Evolutionary conservation across 2,888 invertebrate genomes (phyloP).

Genomic region (Julus scanicus): DNA sequence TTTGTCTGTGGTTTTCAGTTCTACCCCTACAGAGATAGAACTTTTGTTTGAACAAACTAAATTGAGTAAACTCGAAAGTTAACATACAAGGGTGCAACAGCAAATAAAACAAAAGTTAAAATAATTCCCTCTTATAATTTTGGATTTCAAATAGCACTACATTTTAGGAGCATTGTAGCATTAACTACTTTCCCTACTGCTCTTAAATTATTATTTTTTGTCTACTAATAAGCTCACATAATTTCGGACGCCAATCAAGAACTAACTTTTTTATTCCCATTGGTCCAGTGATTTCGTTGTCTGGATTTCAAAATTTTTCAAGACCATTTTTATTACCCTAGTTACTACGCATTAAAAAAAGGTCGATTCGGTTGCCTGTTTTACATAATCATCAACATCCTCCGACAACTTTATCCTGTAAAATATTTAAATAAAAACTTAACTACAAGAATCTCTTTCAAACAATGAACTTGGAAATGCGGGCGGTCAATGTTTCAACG

Average conservation of each 20-base stretch:
- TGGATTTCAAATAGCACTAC: background rate
- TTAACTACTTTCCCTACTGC: background rate
- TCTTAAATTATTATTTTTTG: background rate
- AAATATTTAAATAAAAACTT: constrained; percentile 8
- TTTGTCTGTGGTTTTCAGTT: too few relatives aligned
- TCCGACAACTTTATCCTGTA: background rate
- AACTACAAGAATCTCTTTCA: background rate
- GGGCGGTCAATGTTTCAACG: background rate
- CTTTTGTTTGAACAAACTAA: too few relatives aligned
- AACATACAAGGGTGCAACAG: background rate
- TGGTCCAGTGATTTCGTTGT: constrained; percentile 6
- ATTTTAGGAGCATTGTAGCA: background rate
- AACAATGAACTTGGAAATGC: background rate
- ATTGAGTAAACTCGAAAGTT: too few relatives aligned
- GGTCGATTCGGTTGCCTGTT: constrained; percentile 42
- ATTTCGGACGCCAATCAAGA: background rate
- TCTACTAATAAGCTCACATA: background rate
- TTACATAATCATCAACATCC: constrained; percentile 42
- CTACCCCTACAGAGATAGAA: too few relatives aligned
- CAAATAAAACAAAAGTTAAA: background rate
- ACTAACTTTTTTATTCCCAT: background rate
- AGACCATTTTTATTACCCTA: background rate
- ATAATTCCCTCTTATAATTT: background rate
- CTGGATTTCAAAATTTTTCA: background rate
- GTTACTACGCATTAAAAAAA: background rate